Base-by-base conservation (phyloP, 2,797 vertebrate species). In the Botia kubotai region DNA sequence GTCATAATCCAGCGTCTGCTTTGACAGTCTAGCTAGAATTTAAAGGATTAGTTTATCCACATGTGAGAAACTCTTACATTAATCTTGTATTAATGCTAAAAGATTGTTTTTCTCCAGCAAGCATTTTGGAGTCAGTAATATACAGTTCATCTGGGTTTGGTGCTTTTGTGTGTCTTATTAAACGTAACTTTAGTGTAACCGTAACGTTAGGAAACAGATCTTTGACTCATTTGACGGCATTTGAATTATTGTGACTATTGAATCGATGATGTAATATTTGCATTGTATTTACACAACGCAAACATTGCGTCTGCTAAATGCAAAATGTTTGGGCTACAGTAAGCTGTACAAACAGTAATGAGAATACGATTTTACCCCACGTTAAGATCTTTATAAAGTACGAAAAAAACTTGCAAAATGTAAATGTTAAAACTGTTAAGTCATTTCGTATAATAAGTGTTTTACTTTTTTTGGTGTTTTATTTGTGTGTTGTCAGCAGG, bases 1-100 rank as follows among this genome's bases (percentile, higher is more conserved):
- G 14, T 6, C n/a, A 5, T 79, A 79, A 72, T 72, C 77, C 77
- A 72, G 36, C 43, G 23, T 62, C 46, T 70, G 16, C 53, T 71
- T 63, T 70, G 19, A 78, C 16, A 43, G 29, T 29, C 29, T 29
- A 29, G 4, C 29, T 29, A 4, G 29, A 2, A 29, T 29, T 29
- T 29, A 4, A 29, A 21, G 26, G 55, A 79, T 71, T 79, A 52
- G 11, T 68, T 36, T 26, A 58, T 79, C 57, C 48, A 66, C 12
- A 58, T 36, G 52, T 78, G 23, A 13, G 46, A 29, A 29, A 62
- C 2, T 29, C 16, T 50, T 39, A 7, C 19, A 58, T 60, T 33
- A 60, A 69, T 21, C n/a, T n/a, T n/a, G n/a, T n/a, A n/a, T n/a
- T n/a, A n/a, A n/a, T n/a, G 29, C 36, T 16, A 23, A 29, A 60